A percentile compares a stretch with the other conserved stretches of the same genome.
Conservation (phyloP, 2,113 vertebrate species). For the Oreochromis aureus region DNA sequence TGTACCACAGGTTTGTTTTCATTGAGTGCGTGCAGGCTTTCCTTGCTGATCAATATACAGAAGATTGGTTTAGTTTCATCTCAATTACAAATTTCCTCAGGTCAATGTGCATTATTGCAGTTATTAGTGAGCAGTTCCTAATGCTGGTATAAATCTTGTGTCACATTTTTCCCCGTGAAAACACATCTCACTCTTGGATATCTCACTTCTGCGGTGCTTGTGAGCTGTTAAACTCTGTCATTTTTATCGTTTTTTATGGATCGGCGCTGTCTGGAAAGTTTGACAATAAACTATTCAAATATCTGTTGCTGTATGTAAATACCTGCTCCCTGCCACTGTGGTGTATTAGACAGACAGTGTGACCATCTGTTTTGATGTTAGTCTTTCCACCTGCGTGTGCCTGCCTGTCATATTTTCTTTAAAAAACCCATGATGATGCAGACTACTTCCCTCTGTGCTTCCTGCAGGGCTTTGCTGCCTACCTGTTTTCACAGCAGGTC, state of each 20-base stretch:
- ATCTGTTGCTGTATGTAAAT: slow-evolving; percentile 37
- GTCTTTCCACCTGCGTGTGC: slow-evolving; percentile 10
- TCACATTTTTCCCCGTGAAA: background rate
- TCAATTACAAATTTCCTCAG: background rate
- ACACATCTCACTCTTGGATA: background rate
- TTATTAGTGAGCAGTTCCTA: background rate
- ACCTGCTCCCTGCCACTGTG: background rate
- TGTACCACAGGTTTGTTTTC: slow-evolving; percentile 42
- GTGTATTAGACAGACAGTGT: background rate
- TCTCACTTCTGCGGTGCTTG: background rate
- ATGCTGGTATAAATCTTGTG: background rate
- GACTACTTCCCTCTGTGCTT: background rate
- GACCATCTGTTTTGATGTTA: slow-evolving; percentile 38
- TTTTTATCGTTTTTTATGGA: slow-evolving; percentile 14
- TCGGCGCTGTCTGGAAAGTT: slow-evolving; percentile 31
- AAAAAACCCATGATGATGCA: background rate
- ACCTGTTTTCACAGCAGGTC: slow-evolving; percentile 3
- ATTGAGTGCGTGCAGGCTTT: slow-evolving; percentile 1
- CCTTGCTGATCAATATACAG: background rate
- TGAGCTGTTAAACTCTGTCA: background rate
- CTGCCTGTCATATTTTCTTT: background rate
- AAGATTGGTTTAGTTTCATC: slow-evolving; percentile 3
- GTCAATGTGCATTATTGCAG: background rate
- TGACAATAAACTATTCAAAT: slow-evolving; percentile 39
- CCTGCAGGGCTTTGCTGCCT: background rate